Evolutionary conservation across 1,140 invertebrate genomes (phyloP), one percentile per base, ranked within the genome.

Genomic region (Rhopalosiphum padi): DNA sequence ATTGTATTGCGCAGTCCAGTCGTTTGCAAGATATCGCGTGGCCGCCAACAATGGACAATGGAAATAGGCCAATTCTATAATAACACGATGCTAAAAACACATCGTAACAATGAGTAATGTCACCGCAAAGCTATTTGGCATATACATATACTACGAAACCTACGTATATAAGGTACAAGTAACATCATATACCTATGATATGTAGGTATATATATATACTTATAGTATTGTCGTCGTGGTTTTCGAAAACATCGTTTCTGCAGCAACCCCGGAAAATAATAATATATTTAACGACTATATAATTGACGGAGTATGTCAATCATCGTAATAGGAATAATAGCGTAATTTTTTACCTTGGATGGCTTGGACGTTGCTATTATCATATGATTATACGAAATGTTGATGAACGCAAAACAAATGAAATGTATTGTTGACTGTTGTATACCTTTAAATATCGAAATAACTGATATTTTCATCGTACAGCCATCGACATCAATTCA

Each of bases 41-140:
- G 46, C 41, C 90, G 55, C 41, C 60, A 91, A 91, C 90, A 91
- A 91, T 91, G 90, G 90, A 91, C 90, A 91, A 91, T 91, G 37
- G 60, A 91, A 91, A 91, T 91, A 48, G 55, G 90, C 55, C 90
- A 91, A 41, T 91, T 68, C 90, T n/a, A 60, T 51, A 90, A 43
- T 60, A 90, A 91, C 41, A 53, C 51, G n/a, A 77, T 35, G 88
- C 51, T 53, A 55, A 90, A 89, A 90, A 90, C 88, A 55, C 89
- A 60, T 91, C 60, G 60, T 91, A 77, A 91, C 90, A 68, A 90
- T 90, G 30, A n/a, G 18, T 46, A 46, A 91, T n/a, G 30, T 91
- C 60, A 77, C 60, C 90, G 60, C 90, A 91, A 60, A 90, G 43
- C 43, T 35, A 87, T 48, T 46, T 30, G 30, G 43, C 43, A 46